These are phyloP conservation scores for Syndactyla subalaris DNA, from an alignment of 2,797 vertebrate species.

Conservation along the genomic window DNA sequence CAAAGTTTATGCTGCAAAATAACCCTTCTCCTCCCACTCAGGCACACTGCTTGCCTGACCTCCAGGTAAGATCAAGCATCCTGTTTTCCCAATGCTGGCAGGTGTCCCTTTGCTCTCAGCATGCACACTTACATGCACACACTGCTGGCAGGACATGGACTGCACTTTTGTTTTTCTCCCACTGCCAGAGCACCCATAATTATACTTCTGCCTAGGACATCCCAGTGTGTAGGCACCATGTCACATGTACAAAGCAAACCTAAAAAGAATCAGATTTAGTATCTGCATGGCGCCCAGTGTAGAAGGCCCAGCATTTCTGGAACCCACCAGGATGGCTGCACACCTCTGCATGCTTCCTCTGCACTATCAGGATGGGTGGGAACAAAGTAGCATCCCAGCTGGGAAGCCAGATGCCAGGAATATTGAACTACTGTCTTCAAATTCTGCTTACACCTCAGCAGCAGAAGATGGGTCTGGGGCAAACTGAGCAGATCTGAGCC, in stretches of 20 bases:
- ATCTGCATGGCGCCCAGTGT: fast-evolving
- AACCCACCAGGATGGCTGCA: background rate
- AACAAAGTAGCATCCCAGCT: background rate
- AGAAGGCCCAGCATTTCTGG: background rate
- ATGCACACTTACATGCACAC: fast-evolving
- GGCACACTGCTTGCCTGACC: background rate
- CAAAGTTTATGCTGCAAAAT: conserved; percentile 16
- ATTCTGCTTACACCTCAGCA: background rate
- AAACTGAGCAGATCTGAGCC: background rate
- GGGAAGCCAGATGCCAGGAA: background rate
- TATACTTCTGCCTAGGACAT: background rate
- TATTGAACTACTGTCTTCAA: background rate
- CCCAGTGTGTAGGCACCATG: background rate
- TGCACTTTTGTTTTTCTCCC: background rate
- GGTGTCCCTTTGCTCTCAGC: background rate
- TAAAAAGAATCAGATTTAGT: background rate
- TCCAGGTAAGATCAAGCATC: background rate
- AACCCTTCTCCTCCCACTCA: conserved; percentile 7
- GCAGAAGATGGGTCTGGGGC: background rate
- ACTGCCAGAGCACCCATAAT: background rate
- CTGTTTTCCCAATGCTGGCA: background rate
- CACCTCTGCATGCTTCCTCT: background rate
- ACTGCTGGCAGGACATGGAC: background rate
- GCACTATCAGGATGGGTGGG: background rate
- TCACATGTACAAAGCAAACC: background rate